Conservation (phyloP, 2,888 invertebrate genomes). For the Drosophila borealis region DNA sequence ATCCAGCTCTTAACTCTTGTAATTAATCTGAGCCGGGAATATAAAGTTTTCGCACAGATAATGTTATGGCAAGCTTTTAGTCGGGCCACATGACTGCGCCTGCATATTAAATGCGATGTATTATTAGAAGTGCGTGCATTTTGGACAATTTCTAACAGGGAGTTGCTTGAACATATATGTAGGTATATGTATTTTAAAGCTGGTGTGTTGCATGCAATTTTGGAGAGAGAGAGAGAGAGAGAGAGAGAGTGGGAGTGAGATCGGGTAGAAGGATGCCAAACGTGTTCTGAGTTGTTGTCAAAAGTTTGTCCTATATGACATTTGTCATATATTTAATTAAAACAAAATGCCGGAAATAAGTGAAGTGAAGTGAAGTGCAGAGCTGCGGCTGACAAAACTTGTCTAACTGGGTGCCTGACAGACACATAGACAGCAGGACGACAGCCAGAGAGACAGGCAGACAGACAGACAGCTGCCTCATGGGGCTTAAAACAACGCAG, state of each 20-base stretch:
- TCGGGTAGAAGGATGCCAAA: not conserved
- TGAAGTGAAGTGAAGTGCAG: slow-evolving; percentile 35
- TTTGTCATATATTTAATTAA: slow-evolving; percentile 77
- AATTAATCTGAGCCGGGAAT: not conserved
- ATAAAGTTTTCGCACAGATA: not conserved
- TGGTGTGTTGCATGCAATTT: slow-evolving; percentile 35
- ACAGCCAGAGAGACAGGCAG: not conserved
- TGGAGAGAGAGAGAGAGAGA: not conserved
- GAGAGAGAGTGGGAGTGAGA: not conserved
- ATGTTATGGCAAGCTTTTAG: not conserved
- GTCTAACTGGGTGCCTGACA: slow-evolving; percentile 46
- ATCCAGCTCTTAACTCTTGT: not conserved
- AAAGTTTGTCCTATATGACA: slow-evolving; percentile 57
- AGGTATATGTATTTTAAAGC: not conserved
- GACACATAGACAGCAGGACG: slow-evolving; percentile 6
- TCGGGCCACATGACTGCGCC: not conserved
- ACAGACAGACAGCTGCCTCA: slow-evolving; percentile 9
- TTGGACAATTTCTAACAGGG: not conserved
- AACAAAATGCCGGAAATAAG: slow-evolving; percentile 73
- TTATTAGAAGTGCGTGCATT: not conserved
- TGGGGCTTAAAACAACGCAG: slow-evolving; percentile 35
- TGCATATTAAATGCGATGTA: not conserved
- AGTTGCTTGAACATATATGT: not conserved
- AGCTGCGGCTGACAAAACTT: slow-evolving; percentile 52
- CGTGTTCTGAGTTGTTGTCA: slow-evolving; percentile 5